A percentile compares a stretch with the other conserved stretches of the same genome.
Evolutionary conservation across 2,888 invertebrate species (phyloP).

Genomic region (Frankliniella intonsa): DNA sequence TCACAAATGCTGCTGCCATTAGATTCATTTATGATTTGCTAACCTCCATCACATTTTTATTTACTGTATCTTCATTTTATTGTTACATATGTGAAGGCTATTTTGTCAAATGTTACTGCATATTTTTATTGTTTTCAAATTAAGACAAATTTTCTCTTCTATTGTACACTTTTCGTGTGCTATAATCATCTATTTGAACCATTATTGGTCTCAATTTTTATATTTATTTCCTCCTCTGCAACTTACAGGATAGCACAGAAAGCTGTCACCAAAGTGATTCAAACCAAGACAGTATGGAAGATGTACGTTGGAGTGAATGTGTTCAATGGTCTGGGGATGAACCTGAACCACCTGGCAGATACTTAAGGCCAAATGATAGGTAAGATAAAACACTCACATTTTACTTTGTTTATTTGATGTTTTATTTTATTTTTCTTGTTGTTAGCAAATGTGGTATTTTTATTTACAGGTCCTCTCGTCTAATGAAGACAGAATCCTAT

Average conservation of each 20-base stretch:
- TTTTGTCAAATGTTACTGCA: no score
- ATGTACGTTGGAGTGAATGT: constrained; percentile 8
- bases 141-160: no score
- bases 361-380: neutral
- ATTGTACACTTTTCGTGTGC: no score
- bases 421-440: constrained; percentile 2
- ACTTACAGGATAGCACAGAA: neutral
- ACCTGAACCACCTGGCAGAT: neutral
- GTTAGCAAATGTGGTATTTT: no score
- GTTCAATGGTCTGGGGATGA: neutral
- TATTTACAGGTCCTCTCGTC: constrained; percentile 44
- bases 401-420: neutral
- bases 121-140: no score
- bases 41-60: no score
- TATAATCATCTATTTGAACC: neutral
- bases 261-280: constrained; percentile 1
- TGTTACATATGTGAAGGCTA: no score
- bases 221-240: neutral
- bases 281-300: constrained; percentile 12
- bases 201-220: neutral
- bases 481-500: constrained; percentile 52
- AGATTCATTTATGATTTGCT: no score
- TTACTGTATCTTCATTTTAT: no score
- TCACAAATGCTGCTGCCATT: no score
- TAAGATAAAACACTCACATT: neutral